A percentile compares a stretch with the other conserved stretches of the same genome.
Evolutionary conservation across 2,888 invertebrate species (phyloP).

Genomic region (Microctonus brassicae): DNA sequence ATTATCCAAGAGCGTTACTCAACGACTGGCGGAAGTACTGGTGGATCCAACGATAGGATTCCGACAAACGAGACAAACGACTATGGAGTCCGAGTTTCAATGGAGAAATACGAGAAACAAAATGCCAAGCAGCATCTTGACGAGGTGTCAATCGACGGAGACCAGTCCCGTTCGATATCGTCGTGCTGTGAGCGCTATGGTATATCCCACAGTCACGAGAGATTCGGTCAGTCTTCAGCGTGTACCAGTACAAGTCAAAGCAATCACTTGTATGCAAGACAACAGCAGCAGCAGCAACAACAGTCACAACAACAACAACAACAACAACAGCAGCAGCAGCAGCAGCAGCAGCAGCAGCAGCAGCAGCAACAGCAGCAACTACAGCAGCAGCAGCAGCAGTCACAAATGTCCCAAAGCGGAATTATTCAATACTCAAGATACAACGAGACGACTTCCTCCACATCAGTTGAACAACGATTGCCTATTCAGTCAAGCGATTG

Average conservation of each 20-base stretch:
- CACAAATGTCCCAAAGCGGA: slow-evolving; percentile 7
- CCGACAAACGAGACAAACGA: slow-evolving; percentile 70
- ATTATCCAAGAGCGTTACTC: slow-evolving; percentile 15
- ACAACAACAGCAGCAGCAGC: neutral
- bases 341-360: slow-evolving; percentile 10
- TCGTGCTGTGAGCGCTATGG: slow-evolving; percentile 52
- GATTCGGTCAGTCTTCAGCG: slow-evolving; percentile 49
- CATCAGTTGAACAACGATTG: slow-evolving; percentile 53
- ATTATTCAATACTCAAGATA: slow-evolving; percentile 39
- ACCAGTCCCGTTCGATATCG: slow-evolving; percentile 46
- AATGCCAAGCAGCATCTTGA: slow-evolving; percentile 54
- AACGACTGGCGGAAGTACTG: slow-evolving; percentile 67
- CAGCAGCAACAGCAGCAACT: neutral
- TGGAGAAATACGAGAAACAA: slow-evolving; percentile 57
- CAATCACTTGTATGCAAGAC: slow-evolving; percentile 52
- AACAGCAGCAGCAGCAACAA: slow-evolving; percentile 12
- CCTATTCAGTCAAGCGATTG: slow-evolving; percentile 49
- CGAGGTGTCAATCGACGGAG: slow-evolving; percentile 50
- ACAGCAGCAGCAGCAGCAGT: neutral
- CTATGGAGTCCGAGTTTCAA: slow-evolving; percentile 52
- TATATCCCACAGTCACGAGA: slow-evolving; percentile 51
- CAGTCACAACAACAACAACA: slow-evolving; percentile 13
- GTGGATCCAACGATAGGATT: slow-evolving; percentile 71
- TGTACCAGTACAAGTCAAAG: slow-evolving; percentile 42
- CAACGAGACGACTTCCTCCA: slow-evolving; percentile 42